Evolutionary conservation across 2,113 vertebrate genomes (phyloP).

Genomic region (Chaetops frenatus): DNA sequence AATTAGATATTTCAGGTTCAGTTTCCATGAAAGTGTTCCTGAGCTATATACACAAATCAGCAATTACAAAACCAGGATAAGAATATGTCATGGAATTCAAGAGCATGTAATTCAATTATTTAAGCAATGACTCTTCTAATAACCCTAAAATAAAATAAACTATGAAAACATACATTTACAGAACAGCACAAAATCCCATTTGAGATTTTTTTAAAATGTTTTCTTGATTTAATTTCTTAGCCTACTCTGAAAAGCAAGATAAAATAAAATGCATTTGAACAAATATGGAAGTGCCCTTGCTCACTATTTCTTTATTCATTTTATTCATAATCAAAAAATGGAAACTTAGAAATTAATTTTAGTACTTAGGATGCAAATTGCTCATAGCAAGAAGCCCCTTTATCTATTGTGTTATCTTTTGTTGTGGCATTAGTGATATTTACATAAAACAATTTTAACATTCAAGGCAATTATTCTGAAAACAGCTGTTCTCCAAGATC

Average conservation of each 20-base stretch:
- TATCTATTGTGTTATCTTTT: not conserved
- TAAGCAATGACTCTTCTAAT: not conserved
- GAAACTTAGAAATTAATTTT: not conserved
- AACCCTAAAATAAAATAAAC: not conserved
- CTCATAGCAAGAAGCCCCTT: not conserved
- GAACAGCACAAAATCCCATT: not conserved
- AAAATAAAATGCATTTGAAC: not conserved
- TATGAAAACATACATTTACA: not conserved
- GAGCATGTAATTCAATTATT: not conserved
- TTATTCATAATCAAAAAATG: not conserved
- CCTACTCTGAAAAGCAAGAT: not conserved
- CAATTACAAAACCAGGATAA: not conserved
- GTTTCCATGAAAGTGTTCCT: not conserved
- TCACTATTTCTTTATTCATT: not conserved
- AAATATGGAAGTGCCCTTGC: not conserved
- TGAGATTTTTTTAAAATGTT: not conserved
- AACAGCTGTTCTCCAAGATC: not conserved
- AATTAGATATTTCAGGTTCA: not conserved
- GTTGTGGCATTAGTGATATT: not conserved
- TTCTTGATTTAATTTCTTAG: not conserved
- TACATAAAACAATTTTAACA: not conserved
- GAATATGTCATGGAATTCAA: not conserved
- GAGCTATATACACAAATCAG: not conserved
- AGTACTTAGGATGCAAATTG: not conserved
- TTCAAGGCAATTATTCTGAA: not conserved